Evolutionary conservation across 1,140 invertebrate species (phyloP).

Genomic region (Platyscapa corneri): DNA sequence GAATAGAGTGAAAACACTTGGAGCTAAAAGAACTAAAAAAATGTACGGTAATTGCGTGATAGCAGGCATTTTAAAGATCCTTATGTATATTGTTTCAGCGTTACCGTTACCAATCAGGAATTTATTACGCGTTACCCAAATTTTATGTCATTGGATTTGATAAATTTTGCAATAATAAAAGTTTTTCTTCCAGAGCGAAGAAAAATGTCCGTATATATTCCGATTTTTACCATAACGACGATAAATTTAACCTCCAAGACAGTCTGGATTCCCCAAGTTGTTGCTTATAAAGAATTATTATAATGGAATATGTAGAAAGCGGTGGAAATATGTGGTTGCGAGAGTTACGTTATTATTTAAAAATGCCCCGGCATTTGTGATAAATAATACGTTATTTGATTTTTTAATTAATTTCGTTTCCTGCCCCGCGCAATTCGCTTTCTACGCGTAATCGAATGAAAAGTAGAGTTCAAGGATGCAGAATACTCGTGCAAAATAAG

Average conservation of each 20-base stretch:
- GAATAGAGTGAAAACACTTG: no score
- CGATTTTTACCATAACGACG: neutral
- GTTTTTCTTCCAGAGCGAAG: neutral
- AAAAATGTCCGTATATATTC: neutral
- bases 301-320: neutral
- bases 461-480: neutral
- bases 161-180: neutral
- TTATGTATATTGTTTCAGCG: constrained; percentile 1
- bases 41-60: no score
- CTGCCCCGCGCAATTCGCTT: neutral
- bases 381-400: neutral
- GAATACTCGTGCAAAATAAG: neutral
- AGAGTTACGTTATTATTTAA: neutral
- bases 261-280: neutral
- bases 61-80: no score
- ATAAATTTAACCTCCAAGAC: neutral
- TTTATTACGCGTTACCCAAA: neutral
- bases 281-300: neutral
- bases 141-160: neutral
- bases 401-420: neutral
- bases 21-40: no score
- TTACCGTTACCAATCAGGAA: neutral
- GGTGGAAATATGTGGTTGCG: neutral
- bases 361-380: neutral
- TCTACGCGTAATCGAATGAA: neutral